Percentiles rank a stretch among this genome's conserved stretches.
Conservation (phyloP, 2,797 vertebrate genomes). For the Calcarius lapponicus region DNA sequence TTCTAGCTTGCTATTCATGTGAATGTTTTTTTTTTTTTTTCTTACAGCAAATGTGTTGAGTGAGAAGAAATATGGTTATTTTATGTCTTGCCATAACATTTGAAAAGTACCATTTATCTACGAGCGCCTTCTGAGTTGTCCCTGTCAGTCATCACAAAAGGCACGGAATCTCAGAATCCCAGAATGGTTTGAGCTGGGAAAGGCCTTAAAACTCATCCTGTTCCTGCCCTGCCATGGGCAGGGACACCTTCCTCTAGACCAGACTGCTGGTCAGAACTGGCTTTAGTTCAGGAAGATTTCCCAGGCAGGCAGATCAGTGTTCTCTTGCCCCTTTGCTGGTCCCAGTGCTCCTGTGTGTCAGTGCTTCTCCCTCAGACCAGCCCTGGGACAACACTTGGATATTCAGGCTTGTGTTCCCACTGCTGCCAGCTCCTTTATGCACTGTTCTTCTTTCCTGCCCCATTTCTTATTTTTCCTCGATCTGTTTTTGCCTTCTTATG, state of each 20-base stretch:
- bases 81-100: background rate
- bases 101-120: background rate
- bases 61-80: background rate
- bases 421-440: background rate
- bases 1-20: background rate
- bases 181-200: background rate
- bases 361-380: background rate
- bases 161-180: background rate
- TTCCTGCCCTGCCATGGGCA: background rate
- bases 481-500: background rate
- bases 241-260: background rate
- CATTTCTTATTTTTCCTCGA: background rate
- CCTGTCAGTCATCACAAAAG: background rate
- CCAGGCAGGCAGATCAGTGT: background rate
- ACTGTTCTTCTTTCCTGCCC: background rate
- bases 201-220: background rate
- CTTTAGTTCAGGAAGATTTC: too few relatives aligned
- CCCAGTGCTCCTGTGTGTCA: rapidly evolving
- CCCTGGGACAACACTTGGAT: background rate
- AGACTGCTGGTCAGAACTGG: background rate
- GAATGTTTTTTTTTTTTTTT: background rate
- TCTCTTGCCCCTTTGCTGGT: background rate
- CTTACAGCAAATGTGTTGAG: background rate
- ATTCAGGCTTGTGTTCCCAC: background rate
- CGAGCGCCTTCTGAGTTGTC: background rate